phyloP scores from a whole-genome alignment of 2,888 invertebrate species.

The Noctua janthe region DNA sequence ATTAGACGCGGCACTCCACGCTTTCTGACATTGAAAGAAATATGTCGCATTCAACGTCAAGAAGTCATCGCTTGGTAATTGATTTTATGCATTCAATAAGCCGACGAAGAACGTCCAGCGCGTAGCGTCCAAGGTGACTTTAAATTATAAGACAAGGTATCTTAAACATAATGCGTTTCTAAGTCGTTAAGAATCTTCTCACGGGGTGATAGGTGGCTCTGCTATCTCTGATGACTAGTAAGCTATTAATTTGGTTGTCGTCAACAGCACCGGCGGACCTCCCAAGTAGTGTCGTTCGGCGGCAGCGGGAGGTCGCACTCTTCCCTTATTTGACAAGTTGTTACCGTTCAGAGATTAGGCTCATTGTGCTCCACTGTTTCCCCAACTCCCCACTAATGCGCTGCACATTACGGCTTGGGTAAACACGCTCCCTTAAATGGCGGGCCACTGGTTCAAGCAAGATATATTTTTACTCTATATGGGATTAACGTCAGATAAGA shows the following conservation, averaged over 20 bases:
- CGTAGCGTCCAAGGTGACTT: slow-evolving; percentile 41
- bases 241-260: slow-evolving; percentile 82
- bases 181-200: slow-evolving; percentile 72
- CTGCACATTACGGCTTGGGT: slow-evolving; percentile 63
- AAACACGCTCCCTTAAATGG: slow-evolving; percentile 72
- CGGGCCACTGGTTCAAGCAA: slow-evolving; percentile 65
- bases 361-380: slow-evolving; percentile 70
- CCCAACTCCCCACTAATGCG: slow-evolving; percentile 67
- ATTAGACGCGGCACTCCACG: slow-evolving; percentile 68
- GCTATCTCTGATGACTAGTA: slow-evolving; percentile 75
- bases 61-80: slow-evolving; percentile 70
- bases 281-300: slow-evolving; percentile 80
- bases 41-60: slow-evolving; percentile 67
- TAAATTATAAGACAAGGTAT: slow-evolving; percentile 56
- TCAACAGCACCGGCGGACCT: slow-evolving; percentile 77
- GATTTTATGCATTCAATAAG: slow-evolving; percentile 71
- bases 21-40: slow-evolving; percentile 69
- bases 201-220: slow-evolving; percentile 74
- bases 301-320: slow-evolving; percentile 75
- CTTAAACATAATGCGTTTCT: slow-evolving; percentile 62
- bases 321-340: slow-evolving; percentile 79
- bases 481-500: slow-evolving; percentile 77
- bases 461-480: slow-evolving; percentile 75
- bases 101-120: slow-evolving; percentile 46
- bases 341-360: slow-evolving; percentile 77